phyloP scores from a whole-genome alignment of 2,888 invertebrate genomes.

The Hyles lineata region DNA sequence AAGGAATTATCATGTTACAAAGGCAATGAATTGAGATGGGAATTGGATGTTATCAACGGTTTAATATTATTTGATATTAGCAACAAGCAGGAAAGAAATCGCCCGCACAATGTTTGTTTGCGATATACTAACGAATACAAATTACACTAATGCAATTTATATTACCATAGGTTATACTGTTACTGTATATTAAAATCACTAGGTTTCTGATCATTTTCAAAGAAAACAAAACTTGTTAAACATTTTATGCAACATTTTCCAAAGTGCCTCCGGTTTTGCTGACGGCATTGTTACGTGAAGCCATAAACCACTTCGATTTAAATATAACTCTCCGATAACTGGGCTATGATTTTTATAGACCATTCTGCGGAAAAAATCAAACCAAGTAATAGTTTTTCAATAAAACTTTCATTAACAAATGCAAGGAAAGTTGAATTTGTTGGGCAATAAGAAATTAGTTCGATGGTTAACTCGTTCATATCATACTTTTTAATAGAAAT shows the following conservation, averaged over 20 bases:
- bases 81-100: not conserved
- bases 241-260: not conserved
- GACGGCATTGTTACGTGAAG: not conserved
- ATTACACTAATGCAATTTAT: not conserved
- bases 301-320: constrained; percentile 16
- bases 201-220: not conserved
- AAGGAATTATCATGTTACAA: not conserved
- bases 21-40: too few relatives aligned
- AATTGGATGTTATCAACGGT: too few relatives aligned
- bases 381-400: constrained; percentile 11
- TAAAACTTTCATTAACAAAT: constrained; percentile 11
- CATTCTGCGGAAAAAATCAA: constrained; percentile 8
- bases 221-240: not conserved
- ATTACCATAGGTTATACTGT: not conserved
- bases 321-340: constrained; percentile 15
- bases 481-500: not conserved
- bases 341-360: constrained; percentile 16
- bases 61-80: not conserved
- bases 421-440: constrained; percentile 6
- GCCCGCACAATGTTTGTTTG: not conserved
- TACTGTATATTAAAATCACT: not conserved
- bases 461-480: not conserved
- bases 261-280: not conserved
- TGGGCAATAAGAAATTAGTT: constrained; percentile 6
- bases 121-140: not conserved